Base-by-base conservation (phyloP, 2,113 vertebrate species). In the Sturnus vulgaris region DNA sequence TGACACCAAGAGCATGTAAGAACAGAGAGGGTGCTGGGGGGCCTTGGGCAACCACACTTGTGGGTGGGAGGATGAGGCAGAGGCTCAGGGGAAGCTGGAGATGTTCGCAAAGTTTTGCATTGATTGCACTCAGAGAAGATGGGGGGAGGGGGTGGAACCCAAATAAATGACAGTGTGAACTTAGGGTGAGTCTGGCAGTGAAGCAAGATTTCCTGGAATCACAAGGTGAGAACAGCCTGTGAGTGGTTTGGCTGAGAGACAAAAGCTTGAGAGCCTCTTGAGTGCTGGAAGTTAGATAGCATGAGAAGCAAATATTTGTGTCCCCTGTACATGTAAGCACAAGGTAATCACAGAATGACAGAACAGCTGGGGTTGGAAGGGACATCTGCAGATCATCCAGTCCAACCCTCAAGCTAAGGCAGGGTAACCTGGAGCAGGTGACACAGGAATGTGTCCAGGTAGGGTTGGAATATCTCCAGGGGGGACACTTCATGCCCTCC, bases 141-240 rank as follows among this genome's bases (percentile, higher is more conserved):
- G 12, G 1, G 15, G 7, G 8, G 50, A 27, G 27, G 10, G 50
- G 27, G 11, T 42, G 37, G 23, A 16, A 11, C 23, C 46, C 75
- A 30, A 80, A 82, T 49, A 92, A 90, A 70, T 42, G 50, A 59
- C 24, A 47, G 24, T 2, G 5, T 85, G 56, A 88, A 66, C 35
- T 83, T 35, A 17, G 55, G 59, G 59, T 10, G 5, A 90, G 25
- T 88, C 55, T 87, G 75, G 39, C 63, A 90, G 60, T 83, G 68
- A 94, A 83, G 71, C 79, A 93, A 92, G 82, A 77, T 95, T 96
- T 95, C 92, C 85, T 94, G 68, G 93, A 96, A 92, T 65, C 1
- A 1, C 14, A 77, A 92, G 96, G 90, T 96, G 87, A 93, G 55
- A 76, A 56, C 72, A 78, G 52, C 40, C 78, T 68, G 15, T 57